Percentiles rank a stretch among this genome's conserved stretches.
phyloP scores from a whole-genome alignment of 1,140 invertebrate genomes.

The Sweltsa coloradensis region DNA sequence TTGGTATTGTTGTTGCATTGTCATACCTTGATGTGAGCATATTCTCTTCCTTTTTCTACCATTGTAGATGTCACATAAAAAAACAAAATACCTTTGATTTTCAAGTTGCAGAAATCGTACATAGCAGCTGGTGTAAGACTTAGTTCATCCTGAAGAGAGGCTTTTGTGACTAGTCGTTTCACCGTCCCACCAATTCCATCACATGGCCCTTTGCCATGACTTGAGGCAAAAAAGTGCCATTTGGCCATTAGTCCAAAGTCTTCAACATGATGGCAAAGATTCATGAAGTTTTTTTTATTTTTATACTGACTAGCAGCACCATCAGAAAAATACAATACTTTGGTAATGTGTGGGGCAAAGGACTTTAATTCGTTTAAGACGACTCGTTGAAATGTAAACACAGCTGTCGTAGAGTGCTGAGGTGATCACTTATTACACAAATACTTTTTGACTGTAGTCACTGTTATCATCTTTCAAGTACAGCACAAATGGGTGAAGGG shows the following conservation, averaged over 20 bases:
- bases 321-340: constrained; percentile 25
- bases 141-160: constrained; percentile 15
- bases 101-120: neutral
- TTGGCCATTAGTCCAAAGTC: constrained; percentile 22
- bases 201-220: constrained; percentile 24
- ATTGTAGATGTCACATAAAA: too few species aligned
- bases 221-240: constrained; percentile 24
- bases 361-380: neutral
- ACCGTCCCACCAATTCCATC: constrained; percentile 23
- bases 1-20: too few species aligned
- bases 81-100: constrained; percentile 2
- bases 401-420: constrained; percentile 13
- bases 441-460: constrained; percentile 5
- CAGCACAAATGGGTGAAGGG: constrained; percentile 19
- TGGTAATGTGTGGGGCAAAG: constrained; percentile 11
- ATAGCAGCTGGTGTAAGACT: neutral
- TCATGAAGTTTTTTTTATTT: constrained; percentile 24
- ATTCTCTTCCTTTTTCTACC: too few species aligned
- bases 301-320: constrained; percentile 25
- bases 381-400: constrained; percentile 14
- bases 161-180: constrained; percentile 17
- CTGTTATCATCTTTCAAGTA: constrained; percentile 12
- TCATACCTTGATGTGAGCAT: too few species aligned
- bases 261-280: constrained; percentile 20
- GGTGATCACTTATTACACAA: constrained; percentile 13